Evolutionary conservation across 2,888 invertebrate genomes (phyloP).

Genomic region (Girardia tigrina): DNA sequence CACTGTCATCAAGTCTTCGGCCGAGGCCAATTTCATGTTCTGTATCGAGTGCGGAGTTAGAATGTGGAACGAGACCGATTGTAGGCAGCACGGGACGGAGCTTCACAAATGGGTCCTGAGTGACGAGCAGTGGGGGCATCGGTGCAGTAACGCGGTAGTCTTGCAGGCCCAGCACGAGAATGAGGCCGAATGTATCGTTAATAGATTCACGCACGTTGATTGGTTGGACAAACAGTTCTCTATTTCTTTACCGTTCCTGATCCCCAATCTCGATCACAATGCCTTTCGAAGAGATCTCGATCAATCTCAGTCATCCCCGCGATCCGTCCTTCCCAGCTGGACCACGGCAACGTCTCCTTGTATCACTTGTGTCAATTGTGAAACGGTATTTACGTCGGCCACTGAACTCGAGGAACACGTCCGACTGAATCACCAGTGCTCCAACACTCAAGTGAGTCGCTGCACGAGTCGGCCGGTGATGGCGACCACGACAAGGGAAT

Average conservation of each 20-base stretch:
- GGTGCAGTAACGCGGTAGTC: neutral
- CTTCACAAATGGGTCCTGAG: constrained; percentile 1
- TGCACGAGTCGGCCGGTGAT: neutral
- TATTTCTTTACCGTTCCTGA: neutral
- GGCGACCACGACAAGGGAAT: constrained; percentile 37
- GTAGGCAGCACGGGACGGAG: neutral
- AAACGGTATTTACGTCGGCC: neutral
- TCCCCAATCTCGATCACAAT: neutral
- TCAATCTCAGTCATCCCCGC: neutral
- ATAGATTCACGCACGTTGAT: neutral
- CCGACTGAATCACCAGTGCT: neutral
- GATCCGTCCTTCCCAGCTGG: neutral
- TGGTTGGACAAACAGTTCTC: constrained; percentile 5
- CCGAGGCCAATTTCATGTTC: neutral
- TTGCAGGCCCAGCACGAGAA: neutral
- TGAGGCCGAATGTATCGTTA: neutral
- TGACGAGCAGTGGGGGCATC: neutral
- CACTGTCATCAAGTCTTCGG: neutral
- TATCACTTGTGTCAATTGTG: neutral
- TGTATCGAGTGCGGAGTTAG: neutral
- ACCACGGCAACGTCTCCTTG: constrained; percentile 2
- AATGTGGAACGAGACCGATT: neutral
- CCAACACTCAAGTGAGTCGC: neutral
- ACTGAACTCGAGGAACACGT: neutral
- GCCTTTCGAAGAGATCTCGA: neutral